phyloP scores from a whole-genome alignment of 2,888 invertebrate species.

The Timema cristinae region DNA sequence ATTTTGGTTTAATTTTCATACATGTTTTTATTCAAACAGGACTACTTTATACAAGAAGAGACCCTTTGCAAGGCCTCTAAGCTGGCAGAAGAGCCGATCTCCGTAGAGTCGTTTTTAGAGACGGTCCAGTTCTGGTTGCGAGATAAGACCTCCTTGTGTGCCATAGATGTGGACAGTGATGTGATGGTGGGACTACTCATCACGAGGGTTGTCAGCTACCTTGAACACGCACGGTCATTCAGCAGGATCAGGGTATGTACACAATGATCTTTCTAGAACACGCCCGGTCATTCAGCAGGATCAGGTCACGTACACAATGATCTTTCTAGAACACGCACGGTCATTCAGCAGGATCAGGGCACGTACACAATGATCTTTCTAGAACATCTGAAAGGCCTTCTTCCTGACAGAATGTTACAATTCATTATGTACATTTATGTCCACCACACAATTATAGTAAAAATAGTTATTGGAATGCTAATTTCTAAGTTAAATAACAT shows the following conservation, averaged over 20 bases:
- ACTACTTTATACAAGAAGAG: slow-evolving; percentile 25
- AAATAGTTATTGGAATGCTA: no score
- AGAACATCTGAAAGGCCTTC: no score
- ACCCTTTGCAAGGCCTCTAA: slow-evolving; percentile 20
- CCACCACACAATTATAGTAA: no score
- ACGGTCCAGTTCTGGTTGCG: slow-evolving; percentile 19
- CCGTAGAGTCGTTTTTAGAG: slow-evolving; percentile 20
- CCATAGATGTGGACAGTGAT: slow-evolving; percentile 22
- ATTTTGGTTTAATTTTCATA: not conserved
- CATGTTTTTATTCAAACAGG: slow-evolving; percentile 13
- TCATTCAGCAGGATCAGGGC: no score
- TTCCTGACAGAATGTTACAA: no score
- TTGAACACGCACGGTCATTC: slow-evolving; percentile 24
- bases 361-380: no score
- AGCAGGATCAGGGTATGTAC: slow-evolving; percentile 23
- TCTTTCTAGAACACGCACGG: no score
- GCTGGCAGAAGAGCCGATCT: slow-evolving; percentile 18
- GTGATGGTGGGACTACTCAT: slow-evolving; percentile 23
- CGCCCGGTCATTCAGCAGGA: no score
- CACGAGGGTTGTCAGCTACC: slow-evolving; percentile 11
- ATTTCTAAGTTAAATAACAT: no score
- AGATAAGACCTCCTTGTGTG: slow-evolving; percentile 21
- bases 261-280: no score
- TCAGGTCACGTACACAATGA: no score
- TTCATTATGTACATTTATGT: no score